A percentile compares a stretch with the other conserved stretches of the same genome.
Evolutionary conservation across 2,113 vertebrate species (phyloP).

Genomic region (Nannobrachium achirus): DNA sequence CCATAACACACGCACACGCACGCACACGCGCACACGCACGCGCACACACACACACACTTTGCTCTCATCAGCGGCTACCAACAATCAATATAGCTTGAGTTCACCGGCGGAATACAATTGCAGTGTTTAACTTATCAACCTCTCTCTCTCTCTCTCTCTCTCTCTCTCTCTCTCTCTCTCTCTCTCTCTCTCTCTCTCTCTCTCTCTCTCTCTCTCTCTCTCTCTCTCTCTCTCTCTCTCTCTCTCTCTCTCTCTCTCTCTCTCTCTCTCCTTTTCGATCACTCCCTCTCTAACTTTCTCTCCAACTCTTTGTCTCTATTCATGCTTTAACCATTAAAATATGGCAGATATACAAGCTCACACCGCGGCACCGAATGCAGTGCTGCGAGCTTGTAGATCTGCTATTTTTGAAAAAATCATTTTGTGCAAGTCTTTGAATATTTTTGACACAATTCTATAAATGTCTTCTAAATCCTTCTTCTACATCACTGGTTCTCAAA

Average conservation of each 20-base stretch:
- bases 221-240: neutral
- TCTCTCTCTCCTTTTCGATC: constrained; percentile 1
- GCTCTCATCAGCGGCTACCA: constrained; percentile 32
- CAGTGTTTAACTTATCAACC: neutral
- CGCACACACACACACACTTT: constrained; percentile 18
- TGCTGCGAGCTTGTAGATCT: no score
- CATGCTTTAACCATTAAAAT: no score
- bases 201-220: neutral
- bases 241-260: neutral
- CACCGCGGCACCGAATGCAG: no score
- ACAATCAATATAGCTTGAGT: constrained; percentile 23
- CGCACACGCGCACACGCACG: neutral
- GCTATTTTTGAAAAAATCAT: no score
- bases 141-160: neutral
- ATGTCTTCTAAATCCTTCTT: no score
- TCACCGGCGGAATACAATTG: constrained; percentile 36
- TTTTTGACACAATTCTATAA: no score
- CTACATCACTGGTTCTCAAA: no score
- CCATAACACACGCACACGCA: constrained; percentile 26
- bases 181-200: neutral
- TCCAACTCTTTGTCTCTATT: constrained; percentile 34
- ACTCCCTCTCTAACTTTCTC: constrained; percentile 11
- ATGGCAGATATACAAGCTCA: no score
- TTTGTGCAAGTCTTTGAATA: no score
- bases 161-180: neutral